Evolutionary conservation across 2,888 invertebrate genomes (phyloP).

Genomic region (Tanypteryx hageni): DNA sequence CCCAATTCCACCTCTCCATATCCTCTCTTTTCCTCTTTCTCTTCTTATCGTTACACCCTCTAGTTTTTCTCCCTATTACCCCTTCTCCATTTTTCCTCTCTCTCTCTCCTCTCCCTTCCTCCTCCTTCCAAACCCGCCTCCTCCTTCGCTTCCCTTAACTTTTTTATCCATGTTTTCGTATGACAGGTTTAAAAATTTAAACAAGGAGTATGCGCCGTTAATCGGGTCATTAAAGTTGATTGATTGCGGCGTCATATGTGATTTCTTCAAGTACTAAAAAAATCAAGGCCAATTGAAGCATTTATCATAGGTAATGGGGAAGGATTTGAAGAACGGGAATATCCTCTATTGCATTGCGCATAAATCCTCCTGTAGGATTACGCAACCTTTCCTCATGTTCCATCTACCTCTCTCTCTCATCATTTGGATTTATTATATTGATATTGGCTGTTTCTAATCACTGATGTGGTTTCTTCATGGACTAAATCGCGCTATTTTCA

Average conservation of each 20-base stretch:
- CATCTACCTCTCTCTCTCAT: not conserved
- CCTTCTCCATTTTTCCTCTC: not conserved
- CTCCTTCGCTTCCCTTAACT: not conserved
- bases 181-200: not conserved
- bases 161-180: not conserved
- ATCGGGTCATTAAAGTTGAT: slow-evolving; percentile 19
- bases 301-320: not conserved
- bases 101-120: not conserved
- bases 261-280: not conserved
- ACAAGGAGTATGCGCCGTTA: not conserved
- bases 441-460: no score
- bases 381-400: not conserved
- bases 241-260: not conserved
- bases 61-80: not conserved
- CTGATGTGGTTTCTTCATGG: no score
- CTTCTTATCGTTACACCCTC: not conserved
- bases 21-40: not conserved
- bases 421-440: no score
- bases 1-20: not conserved
- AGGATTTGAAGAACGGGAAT: not conserved
- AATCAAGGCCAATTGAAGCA: not conserved
- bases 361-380: not conserved
- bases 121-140: not conserved
- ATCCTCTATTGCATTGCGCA: not conserved
- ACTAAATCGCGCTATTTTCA: no score